Conservation (phyloP, 2,888 invertebrate species). For the Fissipunctia ypsillon region DNA sequence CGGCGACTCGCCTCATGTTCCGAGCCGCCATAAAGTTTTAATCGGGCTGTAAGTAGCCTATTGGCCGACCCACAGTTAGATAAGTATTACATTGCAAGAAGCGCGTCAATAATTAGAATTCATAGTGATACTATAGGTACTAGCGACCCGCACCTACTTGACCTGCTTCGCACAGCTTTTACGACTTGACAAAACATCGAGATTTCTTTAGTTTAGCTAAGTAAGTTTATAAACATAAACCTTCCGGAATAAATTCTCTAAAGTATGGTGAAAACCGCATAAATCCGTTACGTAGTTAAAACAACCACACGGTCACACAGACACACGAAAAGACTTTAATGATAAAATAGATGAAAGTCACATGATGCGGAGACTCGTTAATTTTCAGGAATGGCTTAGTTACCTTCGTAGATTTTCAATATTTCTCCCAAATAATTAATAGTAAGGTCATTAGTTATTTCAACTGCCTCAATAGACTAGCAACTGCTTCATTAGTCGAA, state of each 20-base stretch:
- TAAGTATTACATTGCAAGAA: background rate
- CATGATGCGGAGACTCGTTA: background rate
- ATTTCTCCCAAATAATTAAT: background rate
- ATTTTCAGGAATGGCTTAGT: background rate
- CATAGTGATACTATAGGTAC: background rate
- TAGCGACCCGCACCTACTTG: no score
- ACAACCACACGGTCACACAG: background rate
- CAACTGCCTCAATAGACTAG: background rate
- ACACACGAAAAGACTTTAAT: background rate
- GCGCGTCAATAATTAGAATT: background rate
- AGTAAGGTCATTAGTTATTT: background rate
- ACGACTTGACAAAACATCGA: background rate
- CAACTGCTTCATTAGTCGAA: background rate
- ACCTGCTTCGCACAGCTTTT: background rate
- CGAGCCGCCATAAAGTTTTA: no score
- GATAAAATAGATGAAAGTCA: background rate
- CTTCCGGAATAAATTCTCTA: background rate
- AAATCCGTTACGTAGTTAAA: background rate
- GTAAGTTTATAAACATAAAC: background rate
- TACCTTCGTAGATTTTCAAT: background rate
- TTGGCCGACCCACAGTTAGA: background rate
- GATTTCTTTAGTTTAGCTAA: background rate
- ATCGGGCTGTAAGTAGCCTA: background rate
- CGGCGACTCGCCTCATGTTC: no score
- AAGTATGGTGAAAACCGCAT: background rate